Base-by-base conservation (phyloP, 2,888 invertebrate genomes). In the Trichopoda pennipes region DNA sequence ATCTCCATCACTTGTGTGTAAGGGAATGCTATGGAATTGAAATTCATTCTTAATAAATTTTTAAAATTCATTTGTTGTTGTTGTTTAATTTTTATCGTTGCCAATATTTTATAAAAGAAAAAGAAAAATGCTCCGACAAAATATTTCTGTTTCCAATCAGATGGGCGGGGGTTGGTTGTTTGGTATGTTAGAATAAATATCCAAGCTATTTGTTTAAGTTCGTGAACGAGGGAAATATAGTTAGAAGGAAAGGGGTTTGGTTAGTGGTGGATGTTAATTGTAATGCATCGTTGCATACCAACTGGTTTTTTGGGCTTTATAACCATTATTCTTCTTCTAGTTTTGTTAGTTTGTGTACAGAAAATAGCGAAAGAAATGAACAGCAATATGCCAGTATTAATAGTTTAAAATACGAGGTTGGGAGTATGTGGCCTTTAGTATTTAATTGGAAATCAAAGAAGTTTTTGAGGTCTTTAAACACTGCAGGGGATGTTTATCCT, bases 201-300 rank as follows among this genome's bases (percentile, higher is more conserved):
- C 32, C 44, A 44, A 19, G 53, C 32, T 56, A 51, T 76, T 17
- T 21, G 44, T 2, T 16, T 21, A 56, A 28, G 28, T 55, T 69
- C 23, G 16, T 60, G 35, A 2, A 38, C 35, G 51, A 47, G 21
- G 64, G 74, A 66, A 38, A 44, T 56, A 23, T 17, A 53, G 19
- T 51, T 38, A 7, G 3, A 28, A 19, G 17, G 14, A 14, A 19
- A 42, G 42, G 49, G 12, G n/a, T 21, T 56, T 47, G 63, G 61
- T 21, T 21, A 47, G 55, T 44, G 47, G 75, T 75, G 66, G 76
- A 66, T 61, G 76, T 70, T 23, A 44, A 75, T 35, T 63, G 81
- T 75, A 82, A 82, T 82, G 82, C 82, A 72, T 75, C 61, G 51
- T 56, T 82, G 82, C 66, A n/a, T 69, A 56, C 51, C 69, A 77